Conservation (phyloP, 2,113 vertebrate species). For the Gnathonemus echidnorhynchus region DNA sequence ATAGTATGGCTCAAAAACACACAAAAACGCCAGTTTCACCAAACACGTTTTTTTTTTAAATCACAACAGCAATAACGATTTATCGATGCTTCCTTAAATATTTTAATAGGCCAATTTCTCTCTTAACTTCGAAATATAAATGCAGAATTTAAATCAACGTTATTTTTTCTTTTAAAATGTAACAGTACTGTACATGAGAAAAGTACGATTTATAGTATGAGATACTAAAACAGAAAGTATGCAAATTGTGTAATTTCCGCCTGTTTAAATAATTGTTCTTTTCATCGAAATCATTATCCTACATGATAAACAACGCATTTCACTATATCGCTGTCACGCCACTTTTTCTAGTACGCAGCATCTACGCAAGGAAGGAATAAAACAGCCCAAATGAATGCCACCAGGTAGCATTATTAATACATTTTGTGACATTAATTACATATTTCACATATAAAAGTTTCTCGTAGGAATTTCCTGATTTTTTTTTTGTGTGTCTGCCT, state of each 20-base stretch:
- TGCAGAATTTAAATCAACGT: background rate
- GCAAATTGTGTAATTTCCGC: background rate
- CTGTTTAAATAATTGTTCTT: background rate
- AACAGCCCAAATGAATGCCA: background rate
- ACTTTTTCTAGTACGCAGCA: background rate
- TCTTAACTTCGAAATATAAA: background rate
- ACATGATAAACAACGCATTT: background rate
- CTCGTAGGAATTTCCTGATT: background rate
- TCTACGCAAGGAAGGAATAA: background rate
- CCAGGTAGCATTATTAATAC: background rate
- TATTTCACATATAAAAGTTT: background rate
- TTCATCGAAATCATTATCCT: background rate
- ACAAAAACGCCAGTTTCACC: background rate
- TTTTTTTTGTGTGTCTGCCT: background rate
- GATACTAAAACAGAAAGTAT: background rate
- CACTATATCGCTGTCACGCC: background rate
- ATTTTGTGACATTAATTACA: background rate
- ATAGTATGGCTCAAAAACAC: background rate
- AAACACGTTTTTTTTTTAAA: background rate
- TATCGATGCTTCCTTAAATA: background rate
- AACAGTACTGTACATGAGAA: background rate
- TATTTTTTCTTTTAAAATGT: background rate
- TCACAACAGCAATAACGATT: background rate
- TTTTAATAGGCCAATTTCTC: background rate
- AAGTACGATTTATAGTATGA: background rate